Base-by-base conservation (phyloP, 1,140 invertebrate genomes). In the Lordiphosa mommai region DNA sequence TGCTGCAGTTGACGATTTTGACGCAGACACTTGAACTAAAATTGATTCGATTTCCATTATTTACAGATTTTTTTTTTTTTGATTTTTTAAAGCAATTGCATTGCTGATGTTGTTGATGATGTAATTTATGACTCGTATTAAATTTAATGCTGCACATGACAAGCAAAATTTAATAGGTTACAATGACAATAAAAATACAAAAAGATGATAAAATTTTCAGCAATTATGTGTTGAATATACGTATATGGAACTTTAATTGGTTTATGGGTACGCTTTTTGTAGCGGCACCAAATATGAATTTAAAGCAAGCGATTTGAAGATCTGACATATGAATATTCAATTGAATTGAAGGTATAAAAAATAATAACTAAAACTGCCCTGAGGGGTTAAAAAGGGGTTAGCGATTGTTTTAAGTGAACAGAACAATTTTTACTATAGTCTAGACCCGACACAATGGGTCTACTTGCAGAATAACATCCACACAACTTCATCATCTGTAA, bases 41-140 rank as follows among this genome's bases (percentile, higher is more conserved):
- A 66, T 47, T 43, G 52, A 71, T 52, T 57, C 17, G 46, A 63
- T 70, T 70, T 61, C 34, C 46, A 63, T 55, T 61, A 52, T 49
- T 27, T 34, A 8, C 7, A 12, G 55, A 40, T 29, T 38, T 29
- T 34, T 40, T 17, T 43, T 17, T 66, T 13, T 41, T 36, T 12
- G 34, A 41, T 47, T 40, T 37, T 65, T 52, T 49, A 33, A 14
- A 20, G 17, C 20, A 30, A 64, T 59, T 53, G 37, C 23, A 12
- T 17, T 12, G 32, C 50, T 32, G 40, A 47, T 61, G 57, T 57
- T 60, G 71, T 61, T 52, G 76, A 82, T 82, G 76, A 82, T 84
- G 76, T 84, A 84, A 82, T 82, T 82, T 82, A 82, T 72, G 77
- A 55, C 38, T 53, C 40, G 61, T 74, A 69, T 84, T 82, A 77